Evolutionary conservation across 2,113 vertebrate species (phyloP), one percentile per base, ranked within the genome.

Genomic region (Ailuropoda melanoleuca): DNA sequence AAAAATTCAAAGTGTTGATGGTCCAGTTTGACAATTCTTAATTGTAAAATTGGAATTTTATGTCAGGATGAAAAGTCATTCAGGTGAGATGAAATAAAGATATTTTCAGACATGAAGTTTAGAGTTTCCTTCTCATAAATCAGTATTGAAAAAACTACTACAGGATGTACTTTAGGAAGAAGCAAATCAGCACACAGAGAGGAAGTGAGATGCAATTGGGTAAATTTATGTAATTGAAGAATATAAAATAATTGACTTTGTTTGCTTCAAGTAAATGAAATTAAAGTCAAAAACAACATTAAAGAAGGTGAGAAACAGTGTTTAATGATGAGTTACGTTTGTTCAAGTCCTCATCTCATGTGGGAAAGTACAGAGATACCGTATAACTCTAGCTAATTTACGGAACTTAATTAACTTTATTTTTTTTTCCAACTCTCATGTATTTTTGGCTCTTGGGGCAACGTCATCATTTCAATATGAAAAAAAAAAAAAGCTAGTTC

Each of bases 401-500:
- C 80, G 55, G 82, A 95, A 90, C 26, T 68, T 78, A 86, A 86
- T 39, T 62, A 77, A 77, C n/a, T 21, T 86, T 31, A 66, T 93
- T 88, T 96, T 55, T 37, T 82, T 74, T 82, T 83, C 90, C 64
- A 58, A 48, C 92, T 94, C 60, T 55, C n/a, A 15, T 92, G 82
- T 96, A 93, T 83, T 88, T 82, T 37, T 48, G 75, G 75, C 74
- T 66, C 37, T 37, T 50, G 94, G 83, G 87, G 91, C 80, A 81
- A 78, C 46, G 84, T 93, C 88, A 81, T 96, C 90, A 95, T 97
- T 96, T 98, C 95, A 96, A 92, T 96, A 97, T 95, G 97, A 95
- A 97, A 96, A 97, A 94, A 95, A n/a, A 97, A 97, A 98, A 95
- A 95, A 89, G 90, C 87, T 96, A 94, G 93, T 93, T 97, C 39